Conservation (phyloP, 2,113 vertebrate genomes). For the Microcebus ravelobensis region DNA sequence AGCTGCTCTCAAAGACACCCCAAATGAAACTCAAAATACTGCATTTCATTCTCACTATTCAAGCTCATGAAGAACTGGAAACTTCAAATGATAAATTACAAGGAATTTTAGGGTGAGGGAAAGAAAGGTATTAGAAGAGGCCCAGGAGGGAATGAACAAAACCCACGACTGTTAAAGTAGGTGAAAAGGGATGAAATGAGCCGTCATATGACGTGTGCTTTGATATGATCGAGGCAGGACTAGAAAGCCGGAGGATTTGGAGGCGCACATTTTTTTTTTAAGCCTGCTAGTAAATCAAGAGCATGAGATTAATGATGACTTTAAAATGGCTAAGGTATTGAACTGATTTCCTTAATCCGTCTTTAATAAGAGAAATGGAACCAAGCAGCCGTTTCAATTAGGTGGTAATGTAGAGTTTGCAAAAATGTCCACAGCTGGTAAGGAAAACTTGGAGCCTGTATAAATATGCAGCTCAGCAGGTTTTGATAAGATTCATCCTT, state of each 20-base stretch:
- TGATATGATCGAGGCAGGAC: neutral
- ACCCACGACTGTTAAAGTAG: neutral
- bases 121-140: neutral
- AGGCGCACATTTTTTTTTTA: neutral
- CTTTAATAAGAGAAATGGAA: slow-evolving; percentile 75
- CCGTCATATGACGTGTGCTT: neutral
- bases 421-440: slow-evolving; percentile 55
- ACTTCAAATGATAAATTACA: neutral
- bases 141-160: slow-evolving; percentile 1
- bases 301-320: slow-evolving; percentile 59
- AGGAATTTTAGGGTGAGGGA: neutral
- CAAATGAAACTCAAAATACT: neutral
- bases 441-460: slow-evolving; percentile 47
- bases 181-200: slow-evolving; percentile 2
- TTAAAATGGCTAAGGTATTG: slow-evolving; percentile 68
- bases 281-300: slow-evolving; percentile 60
- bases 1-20: neutral
- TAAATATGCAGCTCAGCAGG: slow-evolving; percentile 49
- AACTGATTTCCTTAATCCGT: slow-evolving; percentile 76
- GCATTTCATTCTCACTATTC: neutral
- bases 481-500: slow-evolving; percentile 42
- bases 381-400: slow-evolving; percentile 71
- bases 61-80: neutral
- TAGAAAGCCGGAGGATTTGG: neutral
- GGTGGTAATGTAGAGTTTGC: slow-evolving; percentile 64